Evolutionary conservation across 2,113 vertebrate species (phyloP).

Genomic region (Gopherus evgoodei): DNA sequence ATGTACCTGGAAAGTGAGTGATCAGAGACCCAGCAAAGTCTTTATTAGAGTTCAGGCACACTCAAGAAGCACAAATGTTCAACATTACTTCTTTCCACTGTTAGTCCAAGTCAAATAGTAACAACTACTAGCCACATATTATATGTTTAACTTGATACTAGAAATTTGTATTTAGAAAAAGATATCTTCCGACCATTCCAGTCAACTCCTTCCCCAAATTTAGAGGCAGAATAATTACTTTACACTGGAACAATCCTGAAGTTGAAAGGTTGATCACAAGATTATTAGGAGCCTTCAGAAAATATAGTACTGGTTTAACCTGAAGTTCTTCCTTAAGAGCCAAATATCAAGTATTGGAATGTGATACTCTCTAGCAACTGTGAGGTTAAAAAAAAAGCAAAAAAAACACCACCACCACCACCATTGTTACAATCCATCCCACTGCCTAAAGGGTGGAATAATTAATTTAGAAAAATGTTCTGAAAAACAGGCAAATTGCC

Average conservation of each 20-base stretch:
- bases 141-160: not conserved
- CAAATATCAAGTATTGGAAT: not conserved
- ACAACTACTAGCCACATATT: not conserved
- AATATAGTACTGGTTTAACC: too few species aligned
- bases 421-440: not conserved
- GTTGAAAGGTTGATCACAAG: not conserved
- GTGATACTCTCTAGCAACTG: not conserved
- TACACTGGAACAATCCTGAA: not conserved
- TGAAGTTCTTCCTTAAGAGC: not conserved
- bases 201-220: not conserved
- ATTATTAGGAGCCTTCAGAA: not conserved
- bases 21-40: not conserved
- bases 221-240: not conserved
- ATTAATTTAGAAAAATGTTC: not conserved
- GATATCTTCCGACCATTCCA: not conserved
- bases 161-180: not conserved
- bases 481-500: not conserved
- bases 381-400: not conserved
- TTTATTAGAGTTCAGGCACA: not conserved
- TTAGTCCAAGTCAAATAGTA: not conserved
- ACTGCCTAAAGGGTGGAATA: not conserved
- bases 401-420: not conserved
- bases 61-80: not conserved
- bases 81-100: not conserved
- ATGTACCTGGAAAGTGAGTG: not conserved